A percentile compares a stretch with the other conserved stretches of the same genome.
phyloP scores from a whole-genome alignment of 2,113 vertebrate species.

The Barnardius zonarius region DNA sequence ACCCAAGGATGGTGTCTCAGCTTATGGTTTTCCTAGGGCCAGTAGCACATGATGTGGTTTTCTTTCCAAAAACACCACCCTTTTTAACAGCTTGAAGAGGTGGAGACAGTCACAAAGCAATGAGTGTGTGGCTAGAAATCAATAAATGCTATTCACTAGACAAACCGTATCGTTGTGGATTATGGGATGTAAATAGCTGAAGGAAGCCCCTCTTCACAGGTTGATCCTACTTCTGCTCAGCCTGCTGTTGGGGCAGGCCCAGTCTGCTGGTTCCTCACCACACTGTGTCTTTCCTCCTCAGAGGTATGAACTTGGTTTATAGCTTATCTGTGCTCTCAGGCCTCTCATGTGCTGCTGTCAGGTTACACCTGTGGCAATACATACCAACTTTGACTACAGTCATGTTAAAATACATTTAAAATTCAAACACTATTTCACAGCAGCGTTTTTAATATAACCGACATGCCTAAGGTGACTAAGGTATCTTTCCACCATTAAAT shows the following conservation, averaged over 20 bases:
- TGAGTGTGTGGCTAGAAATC: neutral
- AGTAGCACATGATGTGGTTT: rapidly evolving
- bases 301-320: neutral
- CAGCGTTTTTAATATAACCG: too few relatives aligned
- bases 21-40: neutral
- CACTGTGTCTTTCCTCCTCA: neutral
- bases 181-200: neutral
- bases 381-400: too few relatives aligned
- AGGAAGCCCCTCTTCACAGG: neutral
- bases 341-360: neutral
- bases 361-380: too few relatives aligned
- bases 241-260: neutral
- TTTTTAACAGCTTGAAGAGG: neutral
- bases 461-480: neutral
- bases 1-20: neutral
- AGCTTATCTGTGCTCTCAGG: neutral
- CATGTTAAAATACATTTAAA: neutral
- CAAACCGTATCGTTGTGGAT: neutral
- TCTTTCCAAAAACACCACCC: neutral
- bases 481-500: too few relatives aligned
- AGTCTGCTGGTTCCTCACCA: neutral
- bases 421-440: neutral
- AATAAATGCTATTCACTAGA: neutral
- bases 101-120: too few relatives aligned
- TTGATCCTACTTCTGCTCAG: neutral